Evolutionary conservation across 1,140 invertebrate genomes (phyloP).

Genomic region (Trissolcus basalis): DNA sequence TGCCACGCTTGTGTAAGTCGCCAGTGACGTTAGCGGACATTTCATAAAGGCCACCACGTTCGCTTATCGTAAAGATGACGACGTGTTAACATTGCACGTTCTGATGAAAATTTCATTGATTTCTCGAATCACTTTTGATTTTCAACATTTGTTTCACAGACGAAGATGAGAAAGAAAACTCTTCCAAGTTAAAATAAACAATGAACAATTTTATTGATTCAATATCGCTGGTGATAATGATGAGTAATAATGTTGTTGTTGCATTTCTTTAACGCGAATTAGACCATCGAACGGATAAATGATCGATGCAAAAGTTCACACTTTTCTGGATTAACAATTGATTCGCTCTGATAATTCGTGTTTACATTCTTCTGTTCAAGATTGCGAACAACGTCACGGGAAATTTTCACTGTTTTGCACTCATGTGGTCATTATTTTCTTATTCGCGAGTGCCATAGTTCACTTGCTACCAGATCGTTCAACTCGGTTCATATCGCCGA

Average conservation of each 20-base stretch:
- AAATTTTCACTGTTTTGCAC: constrained; percentile 37
- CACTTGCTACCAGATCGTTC: constrained; percentile 56
- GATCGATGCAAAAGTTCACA: background rate
- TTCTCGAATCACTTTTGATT: background rate
- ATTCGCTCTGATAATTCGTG: constrained; percentile 24
- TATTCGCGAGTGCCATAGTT: constrained; percentile 52
- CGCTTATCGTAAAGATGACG: constrained; percentile 35
- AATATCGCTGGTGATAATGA: constrained; percentile 19
- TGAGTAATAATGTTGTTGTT: constrained; percentile 34
- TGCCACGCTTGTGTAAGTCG: constrained; percentile 12
- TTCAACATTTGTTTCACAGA: too few species aligned
- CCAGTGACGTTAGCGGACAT: constrained; percentile 37
- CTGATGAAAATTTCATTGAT: constrained; percentile 3
- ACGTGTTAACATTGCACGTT: constrained; percentile 3
- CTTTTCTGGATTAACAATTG: constrained; percentile 26
- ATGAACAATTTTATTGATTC: constrained; percentile 18
- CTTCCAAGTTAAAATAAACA: constrained; percentile 12
- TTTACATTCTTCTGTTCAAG: constrained; percentile 23
- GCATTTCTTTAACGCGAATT: constrained; percentile 11
- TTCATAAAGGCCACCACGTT: constrained; percentile 34
- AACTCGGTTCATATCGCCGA: constrained; percentile 55
- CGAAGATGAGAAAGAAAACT: background rate
- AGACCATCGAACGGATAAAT: constrained; percentile 3
- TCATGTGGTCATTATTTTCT: constrained; percentile 50
- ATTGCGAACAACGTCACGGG: constrained; percentile 37